These are phyloP conservation scores for Plecotus auritus DNA, from an alignment of 2,113 vertebrate species.

Conservation along the genomic window DNA sequence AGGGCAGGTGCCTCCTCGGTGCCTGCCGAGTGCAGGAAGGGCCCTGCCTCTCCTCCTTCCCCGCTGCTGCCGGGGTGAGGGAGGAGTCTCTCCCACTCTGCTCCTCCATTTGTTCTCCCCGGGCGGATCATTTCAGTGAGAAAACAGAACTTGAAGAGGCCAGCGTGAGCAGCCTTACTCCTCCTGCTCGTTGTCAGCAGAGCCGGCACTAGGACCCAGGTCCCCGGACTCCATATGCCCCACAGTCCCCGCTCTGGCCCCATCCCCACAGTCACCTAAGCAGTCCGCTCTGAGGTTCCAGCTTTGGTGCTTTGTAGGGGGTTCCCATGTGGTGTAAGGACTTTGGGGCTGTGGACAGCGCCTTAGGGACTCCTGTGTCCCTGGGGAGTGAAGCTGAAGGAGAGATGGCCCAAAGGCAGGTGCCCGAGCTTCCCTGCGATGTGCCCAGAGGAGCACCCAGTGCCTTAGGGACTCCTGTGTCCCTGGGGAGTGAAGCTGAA, in stretches of 20 bases:
- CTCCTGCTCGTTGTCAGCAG: neutral
- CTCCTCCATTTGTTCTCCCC: fast-evolving
- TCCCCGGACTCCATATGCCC: fast-evolving
- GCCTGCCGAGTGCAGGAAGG: fast-evolving
- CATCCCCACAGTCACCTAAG: neutral
- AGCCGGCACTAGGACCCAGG: neutral
- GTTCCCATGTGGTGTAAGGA: no score
- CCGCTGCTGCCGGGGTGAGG: fast-evolving
- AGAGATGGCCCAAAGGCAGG: neutral
- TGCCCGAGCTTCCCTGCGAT: neutral
- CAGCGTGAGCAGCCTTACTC: fast-evolving
- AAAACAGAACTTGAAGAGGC: neutral
- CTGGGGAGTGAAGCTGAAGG: neutral
- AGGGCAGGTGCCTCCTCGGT: fast-evolving
- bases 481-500: no score
- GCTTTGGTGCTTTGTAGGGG: neutral
- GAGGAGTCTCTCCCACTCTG: neutral
- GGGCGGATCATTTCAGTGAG: neutral
- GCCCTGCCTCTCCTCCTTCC: fast-evolving
- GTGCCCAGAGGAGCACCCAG: fast-evolving
- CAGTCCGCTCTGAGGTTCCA: neutral
- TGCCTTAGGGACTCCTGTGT: no score
- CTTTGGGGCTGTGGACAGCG: no score
- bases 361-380: neutral
- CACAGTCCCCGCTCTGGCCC: fast-evolving